Evolutionary conservation across 2,888 invertebrate species (phyloP), one percentile per base, ranked within the genome.

Genomic region (Poecilus cupreus): DNA sequence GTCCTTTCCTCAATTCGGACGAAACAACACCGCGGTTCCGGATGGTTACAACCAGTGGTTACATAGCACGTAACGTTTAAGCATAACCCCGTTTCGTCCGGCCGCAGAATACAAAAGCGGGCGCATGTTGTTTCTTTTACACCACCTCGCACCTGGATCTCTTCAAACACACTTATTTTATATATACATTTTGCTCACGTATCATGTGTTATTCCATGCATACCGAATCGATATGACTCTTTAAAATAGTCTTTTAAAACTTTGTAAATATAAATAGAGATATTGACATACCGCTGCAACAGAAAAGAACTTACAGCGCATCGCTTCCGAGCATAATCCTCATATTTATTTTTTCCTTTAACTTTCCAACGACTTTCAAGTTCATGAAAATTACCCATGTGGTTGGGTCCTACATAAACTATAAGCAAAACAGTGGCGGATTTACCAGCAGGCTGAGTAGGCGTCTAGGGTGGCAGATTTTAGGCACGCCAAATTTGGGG

Each of bases 171-270:
- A 64, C 60, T 60, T 46, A 60, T 49, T 78, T 26, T 26, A 49
- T 78, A 78, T 78, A 68, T 68, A 32, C 68, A 78, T 78, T 78
- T 68, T 49, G 16, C 60, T 78, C 78, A 78, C 78, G 78, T 78
- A 78, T 78, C 78, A 49, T 49, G 75, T 46, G 78, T 68, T 78
- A 78, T 78, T 78, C 78, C 64, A 78, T 78, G 78, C 78, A 78
- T 51, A 46, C 54, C 18, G 24, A 78, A 68, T 68, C 32, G 78
- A 78, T 78, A 78, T 39, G 43, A 46, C 43, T 77, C 60, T 64
- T 77, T 60, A 43, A 60, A 77, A 77, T 39, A 60, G 10, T 68
- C 46, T 68, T 78, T 78, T 68, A 68, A 78, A 78, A 78, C 64
- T 60, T 60, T 46, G 78, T 78, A 78, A 78, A 78, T 78, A 78